Conservation (phyloP, 2,797 vertebrate species). For the Sarcophilus harrisii region DNA sequence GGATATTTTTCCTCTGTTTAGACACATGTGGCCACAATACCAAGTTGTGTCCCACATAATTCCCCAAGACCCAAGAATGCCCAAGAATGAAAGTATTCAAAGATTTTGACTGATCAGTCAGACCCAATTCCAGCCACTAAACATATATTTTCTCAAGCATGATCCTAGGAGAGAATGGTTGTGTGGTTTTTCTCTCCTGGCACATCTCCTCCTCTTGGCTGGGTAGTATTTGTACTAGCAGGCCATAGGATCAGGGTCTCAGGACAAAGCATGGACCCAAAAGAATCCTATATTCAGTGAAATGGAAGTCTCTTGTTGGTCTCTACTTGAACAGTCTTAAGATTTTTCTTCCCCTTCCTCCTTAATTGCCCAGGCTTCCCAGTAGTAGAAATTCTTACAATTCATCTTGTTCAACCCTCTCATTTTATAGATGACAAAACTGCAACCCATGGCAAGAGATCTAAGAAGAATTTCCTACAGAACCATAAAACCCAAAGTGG, state of each 20-base stretch:
- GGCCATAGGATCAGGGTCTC: neutral
- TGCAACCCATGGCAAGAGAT: neutral
- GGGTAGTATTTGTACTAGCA: neutral
- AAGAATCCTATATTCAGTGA: neutral
- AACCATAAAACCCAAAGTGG: neutral
- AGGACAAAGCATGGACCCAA: neutral
- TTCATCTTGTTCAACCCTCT: neutral
- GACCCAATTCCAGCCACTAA: neutral
- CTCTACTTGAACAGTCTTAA: neutral
- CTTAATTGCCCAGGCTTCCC: neutral
- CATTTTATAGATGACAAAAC: neutral
- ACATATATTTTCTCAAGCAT: neutral
- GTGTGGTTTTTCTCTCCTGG: neutral
- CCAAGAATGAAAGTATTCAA: neutral
- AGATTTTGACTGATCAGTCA: neutral
- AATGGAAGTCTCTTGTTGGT: neutral
- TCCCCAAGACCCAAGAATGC: neutral
- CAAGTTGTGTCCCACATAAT: neutral
- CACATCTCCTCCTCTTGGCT: neutral
- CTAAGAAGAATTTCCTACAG: neutral
- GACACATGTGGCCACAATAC: neutral
- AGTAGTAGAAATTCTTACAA: neutral
- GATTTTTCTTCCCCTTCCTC: neutral
- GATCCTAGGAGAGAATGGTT: neutral
- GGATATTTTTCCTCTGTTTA: neutral